Evolutionary conservation across 2,888 invertebrate species (phyloP), one percentile per base, ranked within the genome.

Genomic region (Nipponacmea schrenckii): DNA sequence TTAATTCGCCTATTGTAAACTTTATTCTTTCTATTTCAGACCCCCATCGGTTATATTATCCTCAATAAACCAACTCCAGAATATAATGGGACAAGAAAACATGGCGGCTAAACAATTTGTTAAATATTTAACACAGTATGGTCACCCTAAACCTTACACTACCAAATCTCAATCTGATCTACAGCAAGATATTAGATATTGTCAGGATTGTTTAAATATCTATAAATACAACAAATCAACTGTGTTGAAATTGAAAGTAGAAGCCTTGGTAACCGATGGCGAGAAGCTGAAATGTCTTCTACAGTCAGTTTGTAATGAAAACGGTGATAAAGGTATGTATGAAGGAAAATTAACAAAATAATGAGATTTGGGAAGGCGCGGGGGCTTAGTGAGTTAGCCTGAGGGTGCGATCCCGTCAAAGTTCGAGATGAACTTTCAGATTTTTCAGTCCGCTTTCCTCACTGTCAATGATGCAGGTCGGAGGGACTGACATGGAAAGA

Each of bases 101-200:
- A 66, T 63, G 27, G 75, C 78, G 45, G 75, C 77, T 68, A 80
- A 80, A 71, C 71, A 70, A 27, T 83, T 81, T 72, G 74, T 77
- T 46, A 79, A 74, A 68, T 77, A 83, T 69, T 79, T 82, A 81
- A 73, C 68, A 48, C 67, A 72, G 31, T 78, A 70, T 67, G 84
- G 85, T 50, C 84, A 85, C 72, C 84, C 85, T 12, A 46, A 27
- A n/a, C 81, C 84, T 50, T 84, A 74, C 68, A 65, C 63, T 45
- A 70, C 68, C n/a, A 64, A 79, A 48, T 45, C 26, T 12, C 79
- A 80, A 50, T 81, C 82, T 44, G 72, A 64, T 2, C 27, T 77
- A 50, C 46, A 62, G 24, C 31, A 64, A 20, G 50, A 71, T 62
- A 62, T 80, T 20, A 12, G 31, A 45, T 70, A 73, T 4, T 64